A percentile compares a stretch with the other conserved stretches of the same genome.
Evolutionary conservation across 2,888 invertebrate species (phyloP).

Genomic region (Trimorus sp.): DNA sequence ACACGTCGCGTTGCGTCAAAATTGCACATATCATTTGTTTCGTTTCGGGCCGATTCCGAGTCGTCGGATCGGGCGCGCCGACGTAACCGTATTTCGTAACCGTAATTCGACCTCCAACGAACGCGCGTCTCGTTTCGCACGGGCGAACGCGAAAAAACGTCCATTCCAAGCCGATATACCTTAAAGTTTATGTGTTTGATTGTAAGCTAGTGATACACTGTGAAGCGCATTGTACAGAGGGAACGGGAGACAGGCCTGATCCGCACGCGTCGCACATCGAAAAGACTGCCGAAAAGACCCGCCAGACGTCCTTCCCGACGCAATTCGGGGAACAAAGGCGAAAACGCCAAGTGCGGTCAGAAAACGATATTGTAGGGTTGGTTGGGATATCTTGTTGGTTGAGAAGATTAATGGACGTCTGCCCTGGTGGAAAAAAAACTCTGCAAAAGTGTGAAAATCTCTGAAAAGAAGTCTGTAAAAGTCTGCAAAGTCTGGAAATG

Average conservation of each 20-base stretch:
- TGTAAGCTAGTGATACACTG: slow-evolving; percentile 63
- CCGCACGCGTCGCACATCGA: slow-evolving; percentile 61
- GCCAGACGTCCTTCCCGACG: too few relatives aligned
- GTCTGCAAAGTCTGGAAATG: too few relatives aligned
- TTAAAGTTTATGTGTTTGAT: slow-evolving; percentile 67
- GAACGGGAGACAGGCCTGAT: slow-evolving; percentile 52
- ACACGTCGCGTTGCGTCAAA: slow-evolving; percentile 7
- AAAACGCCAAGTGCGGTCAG: too few relatives aligned
- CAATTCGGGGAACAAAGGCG: too few relatives aligned
- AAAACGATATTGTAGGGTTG: too few relatives aligned
- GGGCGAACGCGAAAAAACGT: slow-evolving; percentile 67
- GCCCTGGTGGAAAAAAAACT: too few relatives aligned
- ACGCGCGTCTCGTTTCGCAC: slow-evolving; percentile 56
- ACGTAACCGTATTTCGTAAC: slow-evolving; percentile 46
- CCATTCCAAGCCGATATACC: slow-evolving; percentile 69
- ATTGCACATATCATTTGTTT: slow-evolving; percentile 64
- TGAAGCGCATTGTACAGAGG: slow-evolving; percentile 25
- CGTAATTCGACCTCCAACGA: slow-evolving; percentile 64
- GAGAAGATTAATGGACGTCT: too few relatives aligned
- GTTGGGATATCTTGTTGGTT: too few relatives aligned
- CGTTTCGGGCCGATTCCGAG: slow-evolving; percentile 49
- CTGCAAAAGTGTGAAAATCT: too few relatives aligned
- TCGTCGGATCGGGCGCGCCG: slow-evolving; percentile 38
- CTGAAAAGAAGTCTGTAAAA: too few relatives aligned
- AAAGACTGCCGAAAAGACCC: slow-evolving; percentile 50